A percentile compares a stretch with the other conserved stretches of the same genome.
These are phyloP conservation scores for Mobula birostris DNA, from an alignment of 2,113 vertebrate species.

Conservation along the genomic window DNA sequence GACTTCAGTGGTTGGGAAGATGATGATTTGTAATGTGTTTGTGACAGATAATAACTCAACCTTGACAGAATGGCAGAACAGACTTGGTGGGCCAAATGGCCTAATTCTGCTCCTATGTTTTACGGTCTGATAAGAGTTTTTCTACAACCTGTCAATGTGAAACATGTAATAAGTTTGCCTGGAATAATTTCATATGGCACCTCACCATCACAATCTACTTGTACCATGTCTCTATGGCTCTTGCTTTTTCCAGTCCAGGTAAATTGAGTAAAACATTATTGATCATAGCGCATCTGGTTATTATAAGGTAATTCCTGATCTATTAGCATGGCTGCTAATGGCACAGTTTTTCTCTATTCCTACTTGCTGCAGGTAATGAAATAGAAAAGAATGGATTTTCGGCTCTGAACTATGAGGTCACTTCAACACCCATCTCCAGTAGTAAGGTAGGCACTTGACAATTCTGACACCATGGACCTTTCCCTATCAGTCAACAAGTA, in stretches of 20 bases:
- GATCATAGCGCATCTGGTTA: background rate
- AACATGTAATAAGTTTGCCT: background rate
- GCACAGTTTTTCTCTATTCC: constrained; percentile 39
- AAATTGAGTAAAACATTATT: background rate
- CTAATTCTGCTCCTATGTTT: too few species aligned
- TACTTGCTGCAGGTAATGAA: constrained; percentile 69
- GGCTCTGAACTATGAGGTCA: constrained; percentile 68
- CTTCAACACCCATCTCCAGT: constrained; percentile 72
- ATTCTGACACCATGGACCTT: background rate
- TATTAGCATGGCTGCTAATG: background rate
- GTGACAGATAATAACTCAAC: too few species aligned
- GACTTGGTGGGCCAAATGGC: too few species aligned
- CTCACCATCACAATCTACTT: background rate
- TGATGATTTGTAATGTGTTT: too few species aligned
- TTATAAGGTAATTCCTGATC: background rate
- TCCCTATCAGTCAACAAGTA: background rate
- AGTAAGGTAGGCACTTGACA: constrained; percentile 63
- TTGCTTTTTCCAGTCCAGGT: background rate
- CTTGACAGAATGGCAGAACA: too few species aligned
- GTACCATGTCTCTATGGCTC: background rate
- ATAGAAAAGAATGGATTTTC: constrained; percentile 65
- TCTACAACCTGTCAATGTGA: background rate
- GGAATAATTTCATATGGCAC: background rate
- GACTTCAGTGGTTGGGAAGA: too few species aligned
- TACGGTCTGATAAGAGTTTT: too few species aligned